Conservation (phyloP, 2,113 vertebrate genomes). For the Ceyx melanurus region DNA sequence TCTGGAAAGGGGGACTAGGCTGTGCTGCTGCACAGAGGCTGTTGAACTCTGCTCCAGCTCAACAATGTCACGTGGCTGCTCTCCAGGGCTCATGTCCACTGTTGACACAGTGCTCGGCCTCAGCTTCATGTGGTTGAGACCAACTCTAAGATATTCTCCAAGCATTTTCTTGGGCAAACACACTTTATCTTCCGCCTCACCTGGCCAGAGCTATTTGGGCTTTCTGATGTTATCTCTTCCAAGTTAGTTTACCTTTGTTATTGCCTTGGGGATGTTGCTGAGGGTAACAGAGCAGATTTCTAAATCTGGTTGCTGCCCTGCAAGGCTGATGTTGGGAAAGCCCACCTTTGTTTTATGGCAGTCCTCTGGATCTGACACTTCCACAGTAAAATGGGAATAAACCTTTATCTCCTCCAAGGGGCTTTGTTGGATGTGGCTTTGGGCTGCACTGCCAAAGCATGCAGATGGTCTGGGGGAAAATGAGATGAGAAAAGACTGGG, state of each 20-base stretch:
- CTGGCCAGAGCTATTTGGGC: neutral
- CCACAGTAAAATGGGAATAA: neutral
- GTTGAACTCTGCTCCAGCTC: neutral
- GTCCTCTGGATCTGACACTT: neutral
- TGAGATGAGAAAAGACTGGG: slow-evolving; percentile 26
- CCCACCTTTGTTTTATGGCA: neutral
- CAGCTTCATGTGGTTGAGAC: neutral
- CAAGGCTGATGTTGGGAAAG: neutral
- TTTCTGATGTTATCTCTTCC: neutral
- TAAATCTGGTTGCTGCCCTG: neutral
- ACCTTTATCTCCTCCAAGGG: slow-evolving; percentile 32
- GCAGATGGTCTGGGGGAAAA: slow-evolving; percentile 52
- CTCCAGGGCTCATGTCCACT: neutral
- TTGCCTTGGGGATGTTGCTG: neutral
- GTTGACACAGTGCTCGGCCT: neutral
- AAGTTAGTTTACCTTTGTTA: neutral
- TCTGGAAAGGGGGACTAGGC: neutral
- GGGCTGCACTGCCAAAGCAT: neutral
- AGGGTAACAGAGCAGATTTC: neutral
- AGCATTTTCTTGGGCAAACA: neutral
- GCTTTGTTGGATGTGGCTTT: slow-evolving; percentile 56
- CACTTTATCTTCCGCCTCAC: neutral
- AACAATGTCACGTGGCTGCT: neutral
- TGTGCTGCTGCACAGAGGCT: neutral
- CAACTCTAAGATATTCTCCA: neutral